phyloP scores from a whole-genome alignment of 2,113 vertebrate species.

The Prionailurus bengalensis region DNA sequence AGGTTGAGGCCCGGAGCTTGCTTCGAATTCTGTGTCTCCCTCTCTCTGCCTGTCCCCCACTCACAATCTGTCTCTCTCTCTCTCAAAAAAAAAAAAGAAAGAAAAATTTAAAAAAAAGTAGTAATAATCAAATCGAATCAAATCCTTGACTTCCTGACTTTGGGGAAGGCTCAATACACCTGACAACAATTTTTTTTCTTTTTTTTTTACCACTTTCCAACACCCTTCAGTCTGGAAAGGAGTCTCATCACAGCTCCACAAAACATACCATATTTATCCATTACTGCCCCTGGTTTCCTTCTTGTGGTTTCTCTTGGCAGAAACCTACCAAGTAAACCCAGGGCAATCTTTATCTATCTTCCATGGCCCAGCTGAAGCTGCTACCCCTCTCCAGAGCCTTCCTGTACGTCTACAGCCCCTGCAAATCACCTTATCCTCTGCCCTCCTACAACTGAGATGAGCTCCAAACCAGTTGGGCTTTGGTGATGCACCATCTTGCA shows the following conservation, averaged over 20 bases:
- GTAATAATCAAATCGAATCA: no score
- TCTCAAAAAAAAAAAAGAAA: no score
- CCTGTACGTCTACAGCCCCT: background rate
- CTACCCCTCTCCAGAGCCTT: background rate
- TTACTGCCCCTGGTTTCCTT: background rate
- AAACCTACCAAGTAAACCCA: background rate
- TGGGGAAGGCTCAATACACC: background rate
- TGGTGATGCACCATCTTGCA: rapidly evolving
- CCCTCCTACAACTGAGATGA: no score
- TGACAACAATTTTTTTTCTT: background rate
- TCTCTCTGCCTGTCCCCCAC: no score
- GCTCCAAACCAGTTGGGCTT: background rate
- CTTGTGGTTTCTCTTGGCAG: background rate
- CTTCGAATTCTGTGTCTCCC: no score
- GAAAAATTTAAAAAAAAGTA: rapidly evolving
- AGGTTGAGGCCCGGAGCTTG: no score
- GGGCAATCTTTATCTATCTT: background rate
- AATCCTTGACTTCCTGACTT: no score
- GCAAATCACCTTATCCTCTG: background rate
- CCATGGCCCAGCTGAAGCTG: background rate
- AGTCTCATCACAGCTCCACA: background rate
- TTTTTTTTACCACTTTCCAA: background rate
- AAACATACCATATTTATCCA: background rate
- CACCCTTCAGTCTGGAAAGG: background rate
- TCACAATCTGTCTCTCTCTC: no score